Conservation (phyloP, 2,888 invertebrate genomes). For the Drosophila hawaiiensis region DNA sequence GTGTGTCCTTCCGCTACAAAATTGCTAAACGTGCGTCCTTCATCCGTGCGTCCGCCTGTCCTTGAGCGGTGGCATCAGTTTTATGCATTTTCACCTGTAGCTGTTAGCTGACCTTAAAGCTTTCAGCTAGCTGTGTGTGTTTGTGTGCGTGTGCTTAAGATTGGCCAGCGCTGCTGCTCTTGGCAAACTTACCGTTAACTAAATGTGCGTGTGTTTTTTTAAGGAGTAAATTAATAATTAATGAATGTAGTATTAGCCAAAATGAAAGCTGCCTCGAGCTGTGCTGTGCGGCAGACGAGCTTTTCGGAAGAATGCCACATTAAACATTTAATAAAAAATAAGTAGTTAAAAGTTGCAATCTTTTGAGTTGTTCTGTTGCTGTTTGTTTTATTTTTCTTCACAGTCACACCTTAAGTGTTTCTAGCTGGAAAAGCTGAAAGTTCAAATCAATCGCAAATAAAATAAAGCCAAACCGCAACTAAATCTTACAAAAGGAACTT, state of each 20-base stretch:
- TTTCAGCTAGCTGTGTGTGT: conserved; percentile 19
- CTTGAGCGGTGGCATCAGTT: conserved; percentile 40
- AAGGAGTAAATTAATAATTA: conserved; percentile 18
- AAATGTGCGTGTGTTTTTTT: conserved; percentile 11
- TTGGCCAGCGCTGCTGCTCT: conserved; percentile 58
- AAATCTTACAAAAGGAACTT: conserved; percentile 1
- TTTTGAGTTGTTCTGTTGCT: background rate
- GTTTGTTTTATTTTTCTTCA: background rate
- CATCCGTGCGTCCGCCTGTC: conserved; percentile 4
- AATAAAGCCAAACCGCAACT: background rate
- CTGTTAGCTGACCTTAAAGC: conserved; percentile 25
- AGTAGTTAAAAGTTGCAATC: background rate
- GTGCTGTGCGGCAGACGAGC: background rate
- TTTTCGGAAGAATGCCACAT: background rate
- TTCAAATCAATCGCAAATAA: background rate
- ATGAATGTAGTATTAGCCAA: conserved; percentile 25
- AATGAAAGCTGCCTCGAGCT: conserved; percentile 7
- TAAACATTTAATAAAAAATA: background rate
- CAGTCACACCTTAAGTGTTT: background rate
- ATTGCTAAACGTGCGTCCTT: conserved; percentile 62
- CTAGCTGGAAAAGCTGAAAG: background rate
- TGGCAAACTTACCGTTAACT: conserved; percentile 30
- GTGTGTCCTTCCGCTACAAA: conserved; percentile 56
- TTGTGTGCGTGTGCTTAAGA: conserved; percentile 30
- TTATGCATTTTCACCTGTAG: conserved; percentile 31